Evolutionary conservation across 2,888 invertebrate genomes (phyloP).

Genomic region (Disparrhopalites patrizii): DNA sequence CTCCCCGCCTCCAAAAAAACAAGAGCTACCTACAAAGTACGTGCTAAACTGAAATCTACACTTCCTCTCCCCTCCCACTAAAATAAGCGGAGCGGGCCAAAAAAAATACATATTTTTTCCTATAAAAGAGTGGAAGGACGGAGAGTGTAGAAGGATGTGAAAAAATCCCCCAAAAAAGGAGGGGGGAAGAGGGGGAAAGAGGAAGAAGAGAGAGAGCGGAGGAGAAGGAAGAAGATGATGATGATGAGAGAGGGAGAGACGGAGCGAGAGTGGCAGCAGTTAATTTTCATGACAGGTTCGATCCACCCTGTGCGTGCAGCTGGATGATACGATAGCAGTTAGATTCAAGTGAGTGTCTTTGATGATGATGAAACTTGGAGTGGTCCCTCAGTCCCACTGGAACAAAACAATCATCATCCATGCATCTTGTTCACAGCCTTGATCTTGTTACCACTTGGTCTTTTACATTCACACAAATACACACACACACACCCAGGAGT

Average conservation of each 20-base stretch:
- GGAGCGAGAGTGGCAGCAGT: constrained; percentile 23
- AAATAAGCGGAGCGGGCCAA: too few relatives aligned
- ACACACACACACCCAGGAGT: constrained; percentile 4
- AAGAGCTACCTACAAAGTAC: too few relatives aligned
- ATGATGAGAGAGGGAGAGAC: too few relatives aligned
- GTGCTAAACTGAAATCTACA: too few relatives aligned
- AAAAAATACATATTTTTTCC: too few relatives aligned
- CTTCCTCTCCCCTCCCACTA: too few relatives aligned
- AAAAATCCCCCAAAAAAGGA: too few relatives aligned
- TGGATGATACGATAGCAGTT: constrained; percentile 25
- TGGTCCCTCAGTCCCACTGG: constrained; percentile 20
- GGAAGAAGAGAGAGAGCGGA: constrained; percentile 1
- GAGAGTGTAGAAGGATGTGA: too few relatives aligned
- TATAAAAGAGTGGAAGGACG: too few relatives aligned
- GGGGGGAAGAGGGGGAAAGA: too few relatives aligned
- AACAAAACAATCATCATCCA: constrained; percentile 28
- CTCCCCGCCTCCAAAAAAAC: neutral
- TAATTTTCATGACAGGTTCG: constrained; percentile 27
- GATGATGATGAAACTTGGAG: constrained; percentile 24
- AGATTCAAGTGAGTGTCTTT: constrained; percentile 20
- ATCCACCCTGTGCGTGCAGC: constrained; percentile 27
- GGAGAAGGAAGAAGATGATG: neutral
- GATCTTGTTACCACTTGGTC: constrained; percentile 8
- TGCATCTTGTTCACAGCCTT: constrained; percentile 18
- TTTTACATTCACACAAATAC: neutral